Conservation (phyloP, 2,113 vertebrate species). For the Mohoua ochrocephala region DNA sequence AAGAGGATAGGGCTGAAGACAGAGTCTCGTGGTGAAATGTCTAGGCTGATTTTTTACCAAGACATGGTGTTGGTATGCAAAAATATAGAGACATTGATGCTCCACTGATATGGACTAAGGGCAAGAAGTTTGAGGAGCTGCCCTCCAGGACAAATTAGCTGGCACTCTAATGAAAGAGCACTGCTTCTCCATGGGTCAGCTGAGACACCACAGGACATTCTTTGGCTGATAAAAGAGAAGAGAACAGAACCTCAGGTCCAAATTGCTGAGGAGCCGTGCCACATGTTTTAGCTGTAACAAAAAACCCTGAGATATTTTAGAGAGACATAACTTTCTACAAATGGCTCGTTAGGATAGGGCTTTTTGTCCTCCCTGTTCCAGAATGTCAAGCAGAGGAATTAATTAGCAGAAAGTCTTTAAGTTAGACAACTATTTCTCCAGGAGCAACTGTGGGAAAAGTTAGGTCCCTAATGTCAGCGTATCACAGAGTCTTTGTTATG, state of each 20-base stretch:
- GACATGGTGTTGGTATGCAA: not conserved
- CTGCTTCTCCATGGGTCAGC: not conserved
- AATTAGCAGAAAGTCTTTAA: not conserved
- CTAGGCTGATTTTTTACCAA: not conserved
- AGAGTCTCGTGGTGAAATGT: not conserved
- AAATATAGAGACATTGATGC: not conserved
- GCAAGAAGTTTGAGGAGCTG: not conserved
- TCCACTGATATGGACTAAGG: not conserved
- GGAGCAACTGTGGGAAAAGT: not conserved
- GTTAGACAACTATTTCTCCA: not conserved
- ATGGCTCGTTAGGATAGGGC: not conserved
- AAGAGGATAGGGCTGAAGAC: not conserved
- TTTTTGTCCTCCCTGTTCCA: not conserved
- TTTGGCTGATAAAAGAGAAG: not conserved
- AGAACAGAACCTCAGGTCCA: not conserved
- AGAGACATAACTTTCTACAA: not conserved
- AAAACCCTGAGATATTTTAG: not conserved
- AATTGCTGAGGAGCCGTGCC: not conserved
- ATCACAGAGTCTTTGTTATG: not conserved
- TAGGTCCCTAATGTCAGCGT: not conserved
- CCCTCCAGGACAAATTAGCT: not conserved
- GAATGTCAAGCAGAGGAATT: not conserved
- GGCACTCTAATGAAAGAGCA: not conserved
- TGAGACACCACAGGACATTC: not conserved
- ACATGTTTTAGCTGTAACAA: not conserved